A percentile compares a stretch with the other conserved stretches of the same genome.
Conservation (phyloP, 37 sponge, comb jelly and placozoan genomes). For the Axinella damicornis region DNA sequence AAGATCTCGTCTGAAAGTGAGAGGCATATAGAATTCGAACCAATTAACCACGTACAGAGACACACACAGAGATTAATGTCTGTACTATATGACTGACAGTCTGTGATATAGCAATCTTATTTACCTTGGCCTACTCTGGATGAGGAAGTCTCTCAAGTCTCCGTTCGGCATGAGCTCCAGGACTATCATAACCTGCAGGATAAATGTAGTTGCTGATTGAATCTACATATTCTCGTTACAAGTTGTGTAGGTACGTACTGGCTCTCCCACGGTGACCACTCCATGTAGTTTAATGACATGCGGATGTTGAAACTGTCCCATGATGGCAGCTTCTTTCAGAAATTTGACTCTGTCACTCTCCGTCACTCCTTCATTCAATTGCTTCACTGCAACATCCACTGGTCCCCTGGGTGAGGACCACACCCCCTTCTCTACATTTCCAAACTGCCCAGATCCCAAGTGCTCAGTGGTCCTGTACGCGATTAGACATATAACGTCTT, state of each 20-base stretch:
- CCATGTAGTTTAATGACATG: slow-evolving; percentile 33
- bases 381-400: slow-evolving; percentile 35
- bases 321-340: slow-evolving; percentile 51
- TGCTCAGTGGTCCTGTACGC: slow-evolving; percentile 12
- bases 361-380: not conserved
- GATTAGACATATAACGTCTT: not conserved
- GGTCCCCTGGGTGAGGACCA: not conserved
- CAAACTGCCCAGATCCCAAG: slow-evolving; percentile 46
- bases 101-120: no score
- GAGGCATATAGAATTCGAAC: no score
- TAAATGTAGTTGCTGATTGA: no score
- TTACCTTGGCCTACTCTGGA: not conserved
- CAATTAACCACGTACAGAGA: no score
- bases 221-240: not conserved
- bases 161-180: slow-evolving; percentile 52
- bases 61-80: no score
- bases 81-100: no score
- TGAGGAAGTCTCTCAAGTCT: slow-evolving; percentile 26
- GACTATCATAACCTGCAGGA: slow-evolving; percentile 51
- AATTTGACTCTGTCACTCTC: slow-evolving; percentile 19
- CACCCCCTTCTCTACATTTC: slow-evolving; percentile 15
- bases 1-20: no score
- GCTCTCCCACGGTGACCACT: slow-evolving; percentile 32
- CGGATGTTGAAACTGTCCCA: slow-evolving; percentile 49
- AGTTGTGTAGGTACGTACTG: not conserved